Evolutionary conservation across 2,888 invertebrate species (phyloP).

Genomic region (Trissonchulus latispiculum): DNA sequence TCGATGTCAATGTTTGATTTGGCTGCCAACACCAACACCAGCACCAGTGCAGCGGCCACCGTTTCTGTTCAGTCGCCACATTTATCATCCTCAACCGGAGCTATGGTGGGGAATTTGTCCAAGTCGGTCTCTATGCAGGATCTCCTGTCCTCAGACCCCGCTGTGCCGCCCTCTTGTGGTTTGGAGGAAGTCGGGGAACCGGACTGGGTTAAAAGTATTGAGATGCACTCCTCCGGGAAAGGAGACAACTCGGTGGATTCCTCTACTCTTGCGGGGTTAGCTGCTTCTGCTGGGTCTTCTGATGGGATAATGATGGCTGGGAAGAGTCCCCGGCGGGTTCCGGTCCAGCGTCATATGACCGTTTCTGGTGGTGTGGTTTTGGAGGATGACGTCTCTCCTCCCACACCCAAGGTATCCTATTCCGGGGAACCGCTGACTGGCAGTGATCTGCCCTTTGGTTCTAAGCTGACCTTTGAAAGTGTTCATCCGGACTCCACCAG

Average conservation of each 20-base stretch:
- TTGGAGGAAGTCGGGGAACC: constrained; percentile 25
- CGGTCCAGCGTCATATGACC: not conserved
- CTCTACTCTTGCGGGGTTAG: not conserved
- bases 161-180: not conserved
- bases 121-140: not conserved
- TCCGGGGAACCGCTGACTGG: not conserved
- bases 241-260: not conserved
- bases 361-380: no score
- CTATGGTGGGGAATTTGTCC: not conserved
- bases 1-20: not conserved
- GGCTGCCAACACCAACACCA: not conserved
- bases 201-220: constrained; percentile 28
- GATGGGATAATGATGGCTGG: not conserved
- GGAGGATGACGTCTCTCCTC: no score
- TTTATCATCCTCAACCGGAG: no score
- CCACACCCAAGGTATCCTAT: not conserved
- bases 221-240: constrained; percentile 14
- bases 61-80: no score
- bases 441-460: no score
- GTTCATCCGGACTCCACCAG: not conserved
- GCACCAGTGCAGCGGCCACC: not conserved
- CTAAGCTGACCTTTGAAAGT: not conserved
- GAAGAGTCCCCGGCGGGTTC: no score
- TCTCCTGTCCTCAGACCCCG: not conserved
- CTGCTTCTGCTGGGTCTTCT: not conserved